A percentile compares a stretch with the other conserved stretches of the same genome.
Evolutionary conservation across 2,113 vertebrate genomes (phyloP).

Genomic region (Tylochromis polylepis): DNA sequence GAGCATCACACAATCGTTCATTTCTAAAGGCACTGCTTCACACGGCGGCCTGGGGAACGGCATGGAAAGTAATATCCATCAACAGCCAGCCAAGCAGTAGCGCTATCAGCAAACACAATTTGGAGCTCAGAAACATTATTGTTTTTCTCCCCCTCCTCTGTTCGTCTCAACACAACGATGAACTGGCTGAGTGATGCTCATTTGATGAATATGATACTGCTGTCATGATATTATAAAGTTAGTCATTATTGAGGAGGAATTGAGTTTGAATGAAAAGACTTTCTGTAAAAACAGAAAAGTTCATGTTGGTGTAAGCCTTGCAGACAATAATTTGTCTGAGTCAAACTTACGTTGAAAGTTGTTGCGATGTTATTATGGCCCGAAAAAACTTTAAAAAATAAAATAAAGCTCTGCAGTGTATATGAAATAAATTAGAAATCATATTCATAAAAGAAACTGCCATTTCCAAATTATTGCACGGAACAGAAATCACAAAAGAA

Average conservation of each 20-base stretch:
- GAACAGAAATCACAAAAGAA: not conserved
- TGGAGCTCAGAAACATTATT: constrained; percentile 67
- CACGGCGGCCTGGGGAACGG: constrained; percentile 53
- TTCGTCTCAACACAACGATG: constrained; percentile 30
- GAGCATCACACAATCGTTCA: constrained; percentile 66
- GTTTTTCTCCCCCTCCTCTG: constrained; percentile 44
- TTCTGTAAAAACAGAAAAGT: constrained; percentile 29
- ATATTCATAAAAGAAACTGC: not conserved
- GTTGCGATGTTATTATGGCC: not conserved
- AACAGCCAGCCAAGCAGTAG: constrained; percentile 68
- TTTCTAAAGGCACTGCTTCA: constrained; percentile 63
- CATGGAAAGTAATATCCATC: constrained; percentile 71
- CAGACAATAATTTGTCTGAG: not conserved
- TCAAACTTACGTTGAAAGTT: not conserved
- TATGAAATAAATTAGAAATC: not conserved
- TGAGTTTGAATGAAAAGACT: constrained; percentile 46
- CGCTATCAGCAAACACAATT: constrained; percentile 73
- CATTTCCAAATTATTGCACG: not conserved
- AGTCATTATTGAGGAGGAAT: constrained; percentile 43
- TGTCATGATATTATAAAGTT: constrained; percentile 51
- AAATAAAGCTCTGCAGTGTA: not conserved
- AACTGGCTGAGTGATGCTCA: constrained; percentile 56
- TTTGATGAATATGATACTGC: constrained; percentile 61
- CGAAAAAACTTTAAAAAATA: not conserved
- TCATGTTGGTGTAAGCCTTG: not conserved